A percentile compares a stretch with the other conserved stretches of the same genome.
These are phyloP conservation scores for Orchesella flavescens DNA, from an alignment of 2,888 invertebrate genomes.

Conservation along the genomic window DNA sequence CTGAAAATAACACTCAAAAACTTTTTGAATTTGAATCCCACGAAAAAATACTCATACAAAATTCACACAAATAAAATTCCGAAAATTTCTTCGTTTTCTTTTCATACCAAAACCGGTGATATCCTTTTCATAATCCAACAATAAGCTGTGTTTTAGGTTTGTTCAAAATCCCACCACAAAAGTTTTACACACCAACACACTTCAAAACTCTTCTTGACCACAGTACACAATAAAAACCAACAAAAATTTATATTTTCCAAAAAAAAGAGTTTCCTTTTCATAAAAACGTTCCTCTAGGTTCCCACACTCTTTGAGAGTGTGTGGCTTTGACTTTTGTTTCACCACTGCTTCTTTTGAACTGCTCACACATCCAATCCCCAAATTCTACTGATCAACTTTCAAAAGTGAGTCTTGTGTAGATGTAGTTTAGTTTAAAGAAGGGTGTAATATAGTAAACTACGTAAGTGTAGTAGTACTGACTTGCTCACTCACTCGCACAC, in stretches of 20 bases:
- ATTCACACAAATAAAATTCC: neutral
- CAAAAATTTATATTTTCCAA: neutral
- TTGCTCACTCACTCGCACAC: no score
- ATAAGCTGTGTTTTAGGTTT: neutral
- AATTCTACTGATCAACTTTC: slow-evolving; percentile 59
- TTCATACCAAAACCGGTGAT: slow-evolving; percentile 54
- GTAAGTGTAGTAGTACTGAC: no score
- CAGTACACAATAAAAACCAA: slow-evolving; percentile 7
- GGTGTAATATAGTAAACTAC: no score
- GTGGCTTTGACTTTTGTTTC: slow-evolving; percentile 8
- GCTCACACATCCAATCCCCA: slow-evolving; percentile 43
- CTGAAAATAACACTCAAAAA: neutral
- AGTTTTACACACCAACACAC: slow-evolving; percentile 10
- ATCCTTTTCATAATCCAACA: slow-evolving; percentile 53
- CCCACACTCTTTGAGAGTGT: neutral
- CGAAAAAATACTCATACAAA: neutral
- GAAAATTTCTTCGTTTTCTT: neutral
- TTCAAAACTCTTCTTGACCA: slow-evolving; percentile 14
- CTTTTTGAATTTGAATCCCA: no score
- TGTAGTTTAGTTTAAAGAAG: slow-evolving; percentile 1
- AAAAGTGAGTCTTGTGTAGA: slow-evolving; percentile 40
- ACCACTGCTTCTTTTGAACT: slow-evolving; percentile 5
- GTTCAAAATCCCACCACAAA: slow-evolving; percentile 1
- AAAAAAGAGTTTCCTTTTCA: slow-evolving; percentile 19
- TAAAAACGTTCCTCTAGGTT: slow-evolving; percentile 2